These are phyloP conservation scores for Coreoperca whiteheadi DNA, from an alignment of 2,113 vertebrate species.

Conservation along the genomic window DNA sequence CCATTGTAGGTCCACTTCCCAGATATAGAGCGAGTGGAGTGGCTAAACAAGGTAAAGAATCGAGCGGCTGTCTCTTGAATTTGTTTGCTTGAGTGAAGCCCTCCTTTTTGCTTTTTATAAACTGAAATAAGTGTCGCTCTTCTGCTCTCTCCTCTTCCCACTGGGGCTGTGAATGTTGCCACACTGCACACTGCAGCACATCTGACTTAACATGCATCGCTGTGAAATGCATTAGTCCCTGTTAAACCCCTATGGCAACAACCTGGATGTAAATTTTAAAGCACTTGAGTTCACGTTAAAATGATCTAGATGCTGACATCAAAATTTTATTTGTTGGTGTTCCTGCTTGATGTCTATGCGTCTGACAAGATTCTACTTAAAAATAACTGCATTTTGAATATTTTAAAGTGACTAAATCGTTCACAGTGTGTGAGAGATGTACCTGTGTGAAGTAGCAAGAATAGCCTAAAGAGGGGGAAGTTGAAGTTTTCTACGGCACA, in stretches of 20 bases:
- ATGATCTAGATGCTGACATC: neutral
- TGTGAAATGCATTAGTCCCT: constrained; percentile 35
- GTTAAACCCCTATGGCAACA: constrained; percentile 53
- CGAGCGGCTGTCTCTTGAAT: constrained; percentile 11
- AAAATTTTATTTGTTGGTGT: constrained; percentile 22
- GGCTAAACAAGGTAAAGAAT: constrained; percentile 96
- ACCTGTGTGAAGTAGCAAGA: neutral
- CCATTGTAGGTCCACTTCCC: constrained; percentile 93
- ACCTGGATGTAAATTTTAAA: constrained; percentile 40
- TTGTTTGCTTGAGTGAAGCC: constrained; percentile 33
- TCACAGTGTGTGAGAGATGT: neutral
- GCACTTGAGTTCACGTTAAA: neutral
- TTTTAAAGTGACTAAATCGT: constrained; percentile 16
- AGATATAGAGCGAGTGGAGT: constrained; percentile 96
- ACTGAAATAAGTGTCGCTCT: constrained; percentile 10
- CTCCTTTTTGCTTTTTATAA: constrained; percentile 21
- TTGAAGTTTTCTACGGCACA: neutral
- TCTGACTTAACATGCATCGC: constrained; percentile 33
- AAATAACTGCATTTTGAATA: constrained; percentile 36
- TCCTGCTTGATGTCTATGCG: constrained; percentile 11
- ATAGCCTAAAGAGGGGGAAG: neutral
- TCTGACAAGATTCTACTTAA: constrained; percentile 23
- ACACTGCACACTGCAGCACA: constrained; percentile 44
- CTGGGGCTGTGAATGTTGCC: constrained; percentile 8
- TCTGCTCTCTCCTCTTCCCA: constrained; percentile 13